Evolutionary conservation across 2,888 invertebrate genomes (phyloP), one percentile per base, ranked within the genome.

Genomic region (Lasioglossum villosulum): DNA sequence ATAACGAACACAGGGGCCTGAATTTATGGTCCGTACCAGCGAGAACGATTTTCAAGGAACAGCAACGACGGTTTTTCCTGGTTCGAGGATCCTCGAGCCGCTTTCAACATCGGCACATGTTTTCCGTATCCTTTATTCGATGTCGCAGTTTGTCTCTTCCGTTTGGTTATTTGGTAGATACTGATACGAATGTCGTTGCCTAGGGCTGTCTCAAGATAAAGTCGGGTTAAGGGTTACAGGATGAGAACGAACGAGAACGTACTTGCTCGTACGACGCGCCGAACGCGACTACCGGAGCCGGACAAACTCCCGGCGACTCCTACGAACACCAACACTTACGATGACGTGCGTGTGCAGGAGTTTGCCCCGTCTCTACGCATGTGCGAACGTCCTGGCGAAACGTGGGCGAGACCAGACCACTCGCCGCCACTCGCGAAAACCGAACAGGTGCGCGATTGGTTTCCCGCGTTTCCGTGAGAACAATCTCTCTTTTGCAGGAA

Each of bases 211-310:
- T 14, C 12, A 14, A 59, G 10, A 27, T 27, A 4, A 59, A 59
- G 27, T 27, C 27, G 27, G 27, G 5, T 10, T 37, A 34, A 34
- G 66, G 70, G 52, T 52, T 56, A 48, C 75, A 68, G 72, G 76
- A 23, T 39, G 23, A 73, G 68, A 79, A 84, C 86, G 87, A 82
- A 79, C 81, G 82, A 87, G 73, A 75, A 86, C 87, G 84, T 82
- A 92, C 92, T 91, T 91, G 80, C 88, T 93, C 90, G 89, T 91
- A 90, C 91, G 92, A 92, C 93, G 94, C 94, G 93, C 93, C 93
- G 90, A 91, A 92, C 93, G 93, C 94, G 93, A 94, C 94, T 94
- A 93, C 93, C 48, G 76, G 76, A 74, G 63, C 14, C 78, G n/a
- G 8, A 71, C 78, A 78, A 74, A 78, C 71, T 78, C 84, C 34